Percentiles rank a stretch among this genome's conserved stretches.
These are phyloP conservation scores for Amblyraja radiata DNA, from an alignment of 2,797 vertebrate species.

Conservation along the genomic window DNA sequence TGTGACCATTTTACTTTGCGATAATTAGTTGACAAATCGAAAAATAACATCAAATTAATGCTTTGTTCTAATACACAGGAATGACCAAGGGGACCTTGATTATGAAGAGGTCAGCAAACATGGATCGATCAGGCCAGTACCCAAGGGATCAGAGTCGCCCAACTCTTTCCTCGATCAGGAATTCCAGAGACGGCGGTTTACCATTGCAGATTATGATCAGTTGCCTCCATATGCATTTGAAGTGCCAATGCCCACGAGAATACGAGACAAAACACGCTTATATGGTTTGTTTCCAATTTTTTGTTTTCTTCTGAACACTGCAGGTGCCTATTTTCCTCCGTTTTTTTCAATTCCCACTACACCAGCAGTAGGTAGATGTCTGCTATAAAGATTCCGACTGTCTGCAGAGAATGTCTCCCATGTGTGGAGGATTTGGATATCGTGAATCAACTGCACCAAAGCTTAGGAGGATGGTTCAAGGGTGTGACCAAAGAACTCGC, in stretches of 20 bases:
- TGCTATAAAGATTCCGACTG: background rate
- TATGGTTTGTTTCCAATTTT: conserved; percentile 56
- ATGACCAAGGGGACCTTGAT: conserved; percentile 21
- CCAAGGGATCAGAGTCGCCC: conserved; percentile 74
- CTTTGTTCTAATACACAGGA: conserved; percentile 41
- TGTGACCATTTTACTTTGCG: background rate
- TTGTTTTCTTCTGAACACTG: background rate
- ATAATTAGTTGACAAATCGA: background rate
- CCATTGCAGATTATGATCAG: conserved; percentile 64
- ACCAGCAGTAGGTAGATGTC: background rate
- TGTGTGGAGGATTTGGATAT: background rate
- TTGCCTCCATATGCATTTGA: conserved; percentile 55
- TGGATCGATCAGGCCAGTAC: conserved; percentile 39
- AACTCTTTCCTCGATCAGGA: conserved; percentile 82
- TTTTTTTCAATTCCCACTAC: background rate
- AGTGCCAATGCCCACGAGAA: conserved; percentile 60
- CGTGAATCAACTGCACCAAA: background rate
- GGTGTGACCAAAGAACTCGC: background rate
- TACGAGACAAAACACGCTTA: conserved; percentile 68
- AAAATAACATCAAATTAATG: background rate
- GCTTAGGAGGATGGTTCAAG: background rate
- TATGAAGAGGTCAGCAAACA: conserved; percentile 31
- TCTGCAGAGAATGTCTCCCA: background rate
- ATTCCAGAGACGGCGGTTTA: conserved; percentile 59
- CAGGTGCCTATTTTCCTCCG: background rate